These are phyloP conservation scores for Nibea coibor DNA, from an alignment of 2,113 vertebrate genomes.

Conservation along the genomic window DNA sequence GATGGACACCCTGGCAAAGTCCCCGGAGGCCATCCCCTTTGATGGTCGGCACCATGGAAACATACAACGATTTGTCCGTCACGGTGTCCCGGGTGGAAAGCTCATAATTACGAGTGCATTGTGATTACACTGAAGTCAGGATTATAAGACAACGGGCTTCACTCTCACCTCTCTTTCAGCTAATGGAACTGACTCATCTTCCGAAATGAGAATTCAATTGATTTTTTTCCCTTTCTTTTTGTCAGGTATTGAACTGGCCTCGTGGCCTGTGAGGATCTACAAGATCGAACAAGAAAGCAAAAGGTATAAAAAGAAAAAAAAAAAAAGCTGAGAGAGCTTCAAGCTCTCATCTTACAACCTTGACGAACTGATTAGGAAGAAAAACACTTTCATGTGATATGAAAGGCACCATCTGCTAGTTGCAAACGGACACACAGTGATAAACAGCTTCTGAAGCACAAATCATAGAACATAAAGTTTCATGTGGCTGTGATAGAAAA, in stretches of 20 bases:
- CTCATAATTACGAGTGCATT: constrained; percentile 73
- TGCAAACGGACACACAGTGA: background rate
- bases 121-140: constrained; percentile 62
- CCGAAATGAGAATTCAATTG: constrained; percentile 37
- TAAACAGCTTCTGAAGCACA: constrained; percentile 17
- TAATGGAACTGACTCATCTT: constrained; percentile 50
- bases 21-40: constrained; percentile 55
- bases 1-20: constrained; percentile 46
- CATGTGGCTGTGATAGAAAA: background rate
- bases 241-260: constrained; percentile 15
- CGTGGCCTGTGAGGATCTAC: background rate
- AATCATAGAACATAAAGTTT: background rate
- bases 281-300: constrained; percentile 21
- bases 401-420: constrained; percentile 47
- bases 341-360: constrained; percentile 28
- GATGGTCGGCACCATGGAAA: constrained; percentile 70
- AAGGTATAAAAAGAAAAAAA: background rate
- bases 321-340: constrained; percentile 4
- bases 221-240: constrained; percentile 17
- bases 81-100: constrained; percentile 54
- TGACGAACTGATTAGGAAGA: constrained; percentile 50
- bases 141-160: constrained; percentile 37
- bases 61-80: constrained; percentile 58
- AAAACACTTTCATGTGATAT: constrained; percentile 48
- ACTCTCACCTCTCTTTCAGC: constrained; percentile 26